Evolutionary conservation across 2,888 invertebrate genomes (phyloP), one percentile per base, ranked within the genome.

Genomic region (Drosophila neoperkinsi): DNA sequence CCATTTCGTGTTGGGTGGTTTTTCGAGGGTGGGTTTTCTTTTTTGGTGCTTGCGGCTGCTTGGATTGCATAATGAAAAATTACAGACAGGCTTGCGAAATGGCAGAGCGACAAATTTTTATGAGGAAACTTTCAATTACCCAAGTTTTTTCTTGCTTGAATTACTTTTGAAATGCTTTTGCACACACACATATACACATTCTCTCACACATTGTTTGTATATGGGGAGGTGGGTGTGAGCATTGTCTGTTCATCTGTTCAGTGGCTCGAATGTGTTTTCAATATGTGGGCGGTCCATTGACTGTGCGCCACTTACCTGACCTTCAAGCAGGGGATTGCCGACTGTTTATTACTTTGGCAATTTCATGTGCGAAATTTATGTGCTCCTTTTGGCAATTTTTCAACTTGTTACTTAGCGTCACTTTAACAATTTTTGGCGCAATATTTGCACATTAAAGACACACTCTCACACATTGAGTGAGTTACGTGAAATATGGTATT

Each of bases 121-220:
- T 87, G 87, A 85, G 88, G 62, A 87, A 87, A 87, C 90, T 87
- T 87, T 87, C 87, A 87, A 90, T 88, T 90, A 87, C 90, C 80
- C 77, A 90, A 86, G 83, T 90, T 87, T 85, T 88, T 90, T 81
- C 78, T 62, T 79, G 90, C 90, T 87, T 84, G 88, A 87, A 89
- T 84, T 86, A 89, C 85, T 86, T 89, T 80, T 73, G 89, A 81
- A 89, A 84, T 84, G 80, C 87, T 82, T 76, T 55, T 50, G n/a
- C 46, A 41, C 49, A 49, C 53, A 55, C 53, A 55, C 56, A 62
- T n/a, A 46, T 57, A 55, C 34, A 59, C 28, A 61, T 28, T 6
- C n/a, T 13, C 30, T 21, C 55, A 25, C 21, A 56, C 33, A 59
- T 50, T 68, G 30, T 66, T 49, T 38, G 41, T 53, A 28, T 58